A percentile compares a stretch with the other conserved stretches of the same genome.
Evolutionary conservation across 2,113 vertebrate species (phyloP).

Genomic region (Smithornis capensis): DNA sequence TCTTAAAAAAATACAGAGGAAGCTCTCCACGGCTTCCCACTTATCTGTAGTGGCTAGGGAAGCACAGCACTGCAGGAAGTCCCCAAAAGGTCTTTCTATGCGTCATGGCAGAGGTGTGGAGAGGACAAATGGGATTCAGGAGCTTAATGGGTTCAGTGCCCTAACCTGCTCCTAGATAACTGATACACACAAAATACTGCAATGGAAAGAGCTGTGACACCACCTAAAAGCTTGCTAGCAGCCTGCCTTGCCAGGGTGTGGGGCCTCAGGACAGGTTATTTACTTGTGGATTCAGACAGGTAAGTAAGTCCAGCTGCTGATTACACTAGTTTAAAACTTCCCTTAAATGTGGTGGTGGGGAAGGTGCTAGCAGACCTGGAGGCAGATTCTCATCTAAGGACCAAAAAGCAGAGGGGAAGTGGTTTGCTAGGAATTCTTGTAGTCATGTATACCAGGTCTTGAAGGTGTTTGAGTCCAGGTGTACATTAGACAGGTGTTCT

Average conservation of each 20-base stretch:
- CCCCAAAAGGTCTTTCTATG: neutral
- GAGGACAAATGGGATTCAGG: accelerated
- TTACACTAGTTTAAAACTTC: neutral
- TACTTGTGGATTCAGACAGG: neutral
- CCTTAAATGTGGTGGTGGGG: accelerated
- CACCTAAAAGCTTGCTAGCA: neutral
- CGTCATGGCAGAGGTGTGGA: accelerated
- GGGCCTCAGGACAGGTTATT: neutral
- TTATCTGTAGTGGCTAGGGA: neutral
- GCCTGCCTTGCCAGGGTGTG: neutral
- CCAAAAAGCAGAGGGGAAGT: neutral
- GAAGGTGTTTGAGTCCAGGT: neutral
- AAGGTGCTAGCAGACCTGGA: neutral
- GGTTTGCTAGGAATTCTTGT: neutral
- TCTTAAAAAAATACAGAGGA: neutral
- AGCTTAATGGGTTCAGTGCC: neutral
- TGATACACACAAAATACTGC: neutral
- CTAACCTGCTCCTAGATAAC: neutral
- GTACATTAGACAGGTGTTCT: neutral
- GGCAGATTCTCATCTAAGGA: neutral
- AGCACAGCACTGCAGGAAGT: accelerated
- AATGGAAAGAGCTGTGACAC: neutral
- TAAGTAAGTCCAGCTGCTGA: neutral
- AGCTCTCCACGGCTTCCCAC: neutral
- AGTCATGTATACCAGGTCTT: neutral